Evolutionary conservation across 2,797 vertebrate species (phyloP), one percentile per base, ranked within the genome.

Genomic region (Neostethus bicornis): DNA sequence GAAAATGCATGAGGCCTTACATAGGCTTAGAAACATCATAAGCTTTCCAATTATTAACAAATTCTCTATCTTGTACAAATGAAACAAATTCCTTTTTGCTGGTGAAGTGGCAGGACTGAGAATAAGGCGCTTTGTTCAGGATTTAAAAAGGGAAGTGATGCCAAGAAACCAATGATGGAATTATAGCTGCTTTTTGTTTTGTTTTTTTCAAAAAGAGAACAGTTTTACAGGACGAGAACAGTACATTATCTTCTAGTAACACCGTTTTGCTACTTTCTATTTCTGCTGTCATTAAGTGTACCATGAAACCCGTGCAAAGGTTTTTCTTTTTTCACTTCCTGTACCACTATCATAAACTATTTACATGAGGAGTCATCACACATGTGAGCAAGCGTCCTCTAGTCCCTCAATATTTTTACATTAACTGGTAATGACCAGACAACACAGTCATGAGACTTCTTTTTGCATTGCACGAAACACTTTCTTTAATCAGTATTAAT

Each of bases 121-220:
- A 59, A 53, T 87, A 89, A 90, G 88, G 87, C 85, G 86, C 84
- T 89, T 89, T 73, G 76, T 75, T 75, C 5, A 60, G 73, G 70
- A 65, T 34, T 66, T 66, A 34, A 2, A 38, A 41, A 56, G 11
- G 35, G 21, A 61, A 59, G 16, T 28, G 31, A 61, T 28, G 42
- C 34, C 26, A 49, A 58, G 12, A 53, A 70, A 45, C 25, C 19
- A 37, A 5, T 28, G 28, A 59, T 50, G 61, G 43, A 54, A 55
- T n/a, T 52, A 35, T 25, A 59, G 42, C 51, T 77, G 75, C 48
- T 80, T 75, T 8, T 66, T 42, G 52, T n/a, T n/a, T n/a, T n/a
- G n/a, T n/a, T n/a, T n/a, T n/a, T n/a, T n/a, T n/a, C n/a, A 32
- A 28, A 23, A 41, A 51, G 53, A 44, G 16, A 7, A 45, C 46